Conservation (phyloP, 1,140 invertebrate species). For the Musca domestica region DNA sequence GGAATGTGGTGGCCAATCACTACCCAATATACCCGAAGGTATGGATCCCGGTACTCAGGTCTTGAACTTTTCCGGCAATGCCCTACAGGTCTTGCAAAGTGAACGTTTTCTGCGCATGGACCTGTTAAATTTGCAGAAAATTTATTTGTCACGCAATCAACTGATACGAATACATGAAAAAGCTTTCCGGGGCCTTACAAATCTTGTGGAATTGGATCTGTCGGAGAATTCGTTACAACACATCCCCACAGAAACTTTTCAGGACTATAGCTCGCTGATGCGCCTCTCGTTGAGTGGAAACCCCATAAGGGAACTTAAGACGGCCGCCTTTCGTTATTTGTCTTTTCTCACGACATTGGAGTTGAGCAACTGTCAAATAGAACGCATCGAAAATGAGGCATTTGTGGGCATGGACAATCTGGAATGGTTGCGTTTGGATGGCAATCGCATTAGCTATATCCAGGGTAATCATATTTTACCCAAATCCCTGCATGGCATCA, state of each 20-base stretch:
- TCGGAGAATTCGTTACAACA: constrained; percentile 75
- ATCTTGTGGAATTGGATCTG: constrained; percentile 85
- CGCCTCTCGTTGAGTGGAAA: constrained; percentile 77
- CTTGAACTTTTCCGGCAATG: constrained; percentile 79
- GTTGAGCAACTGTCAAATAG: constrained; percentile 75
- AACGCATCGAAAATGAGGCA: constrained; percentile 72
- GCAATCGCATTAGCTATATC: constrained; percentile 73
- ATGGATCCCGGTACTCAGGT: constrained; percentile 88
- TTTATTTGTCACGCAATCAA: constrained; percentile 75
- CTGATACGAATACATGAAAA: constrained; percentile 73
- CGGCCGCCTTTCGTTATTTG: constrained; percentile 73
- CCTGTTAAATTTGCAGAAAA: constrained; percentile 82
- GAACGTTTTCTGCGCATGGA: constrained; percentile 75
- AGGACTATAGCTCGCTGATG: constrained; percentile 76
- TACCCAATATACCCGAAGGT: constrained; percentile 74
- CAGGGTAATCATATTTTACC: constrained; percentile 69
- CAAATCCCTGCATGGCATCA: constrained; percentile 70
- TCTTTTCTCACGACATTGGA: constrained; percentile 76
- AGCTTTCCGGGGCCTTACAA: constrained; percentile 79
- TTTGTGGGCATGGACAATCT: constrained; percentile 78
- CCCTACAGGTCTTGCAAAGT: constrained; percentile 69
- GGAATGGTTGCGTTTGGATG: constrained; percentile 80
- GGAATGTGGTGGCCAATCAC: constrained; percentile 74
- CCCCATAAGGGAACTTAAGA: constrained; percentile 70
- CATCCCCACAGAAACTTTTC: constrained; percentile 75